A percentile compares a stretch with the other conserved stretches of the same genome.
Evolutionary conservation across 2,797 vertebrate genomes (phyloP).

Genomic region (Pantherophis alleghaniensis): DNA sequence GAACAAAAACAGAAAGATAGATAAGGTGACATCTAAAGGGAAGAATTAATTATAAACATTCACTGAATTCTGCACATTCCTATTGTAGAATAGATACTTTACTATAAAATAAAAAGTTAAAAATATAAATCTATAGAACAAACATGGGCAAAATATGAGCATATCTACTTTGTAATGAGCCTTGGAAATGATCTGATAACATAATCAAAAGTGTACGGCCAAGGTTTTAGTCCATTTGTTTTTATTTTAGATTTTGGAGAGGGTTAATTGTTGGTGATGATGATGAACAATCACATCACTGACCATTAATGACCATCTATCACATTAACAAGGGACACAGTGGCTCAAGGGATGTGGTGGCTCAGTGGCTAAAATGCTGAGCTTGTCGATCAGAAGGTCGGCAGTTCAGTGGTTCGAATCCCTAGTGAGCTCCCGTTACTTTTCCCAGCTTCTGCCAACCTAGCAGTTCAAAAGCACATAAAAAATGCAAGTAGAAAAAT

Average conservation of each 20-base stretch:
- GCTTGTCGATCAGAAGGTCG: too few relatives aligned
- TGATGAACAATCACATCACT: background rate
- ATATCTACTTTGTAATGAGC: background rate
- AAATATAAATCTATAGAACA: background rate
- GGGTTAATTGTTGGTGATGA: background rate
- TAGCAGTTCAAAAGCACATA: too few relatives aligned
- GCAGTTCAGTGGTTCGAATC: too few relatives aligned
- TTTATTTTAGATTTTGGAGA: background rate
- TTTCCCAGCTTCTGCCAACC: too few relatives aligned
- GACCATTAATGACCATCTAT: background rate
- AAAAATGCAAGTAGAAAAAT: too few relatives aligned
- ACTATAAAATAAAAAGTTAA: background rate
- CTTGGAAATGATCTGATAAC: background rate
- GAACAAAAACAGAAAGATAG: background rate
- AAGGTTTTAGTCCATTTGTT: background rate
- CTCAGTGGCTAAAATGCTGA: too few relatives aligned
- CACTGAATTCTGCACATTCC: background rate
- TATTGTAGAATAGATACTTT: background rate
- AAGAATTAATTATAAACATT: background rate
- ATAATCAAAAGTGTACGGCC: background rate
- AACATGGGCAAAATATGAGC: background rate
- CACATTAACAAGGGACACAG: background rate
- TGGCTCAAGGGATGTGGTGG: background rate
- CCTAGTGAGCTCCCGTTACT: too few relatives aligned
- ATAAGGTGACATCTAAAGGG: background rate